Percentiles rank a stretch among this genome's conserved stretches.
phyloP scores from a whole-genome alignment of 2,797 vertebrate species.

The Brachyalestes nurse region DNA sequence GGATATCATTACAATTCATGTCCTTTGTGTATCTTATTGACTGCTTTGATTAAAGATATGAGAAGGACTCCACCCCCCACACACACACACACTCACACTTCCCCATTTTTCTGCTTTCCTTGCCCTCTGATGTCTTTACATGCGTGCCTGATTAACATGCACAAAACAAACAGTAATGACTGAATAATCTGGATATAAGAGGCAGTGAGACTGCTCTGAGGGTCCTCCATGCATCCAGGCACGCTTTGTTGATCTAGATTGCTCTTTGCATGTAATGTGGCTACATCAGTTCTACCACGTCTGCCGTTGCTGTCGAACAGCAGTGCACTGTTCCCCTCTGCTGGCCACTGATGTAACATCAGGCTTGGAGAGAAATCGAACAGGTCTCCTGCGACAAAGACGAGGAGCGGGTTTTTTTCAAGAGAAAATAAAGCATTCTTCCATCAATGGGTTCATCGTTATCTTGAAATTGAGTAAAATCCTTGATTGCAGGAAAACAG shows the following conservation, averaged over 20 bases:
- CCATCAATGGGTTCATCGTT: constrained; percentile 29
- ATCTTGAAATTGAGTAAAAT: constrained; percentile 37
- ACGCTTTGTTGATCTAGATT: constrained; percentile 47
- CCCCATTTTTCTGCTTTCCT: constrained; percentile 21
- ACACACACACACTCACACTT: too few relatives aligned
- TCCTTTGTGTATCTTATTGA: constrained; percentile 34
- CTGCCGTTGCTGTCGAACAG: constrained; percentile 29
- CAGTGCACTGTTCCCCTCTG: constrained; percentile 78
- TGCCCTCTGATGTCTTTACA: constrained; percentile 38
- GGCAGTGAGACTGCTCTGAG: constrained; percentile 18
- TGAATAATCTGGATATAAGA: constrained; percentile 48
- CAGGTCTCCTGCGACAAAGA: constrained; percentile 1
- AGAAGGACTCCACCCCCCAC: constrained; percentile 16
- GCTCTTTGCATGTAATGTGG: constrained; percentile 36
- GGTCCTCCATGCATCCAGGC: constrained; percentile 30
- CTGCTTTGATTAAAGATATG: constrained; percentile 28
- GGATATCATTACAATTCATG: constrained; percentile 32
- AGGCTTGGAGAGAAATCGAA: background rate
- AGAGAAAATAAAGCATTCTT: constrained; percentile 34
- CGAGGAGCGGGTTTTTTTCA: constrained; percentile 4
- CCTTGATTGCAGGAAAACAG: constrained; percentile 18
- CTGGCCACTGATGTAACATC: constrained; percentile 63
- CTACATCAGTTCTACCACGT: constrained; percentile 51
- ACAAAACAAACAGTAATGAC: constrained; percentile 51
- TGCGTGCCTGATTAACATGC: constrained; percentile 33